A percentile compares a stretch with the other conserved stretches of the same genome.
phyloP scores from a whole-genome alignment of 2,113 vertebrate genomes.

The Dicerorhinus sumatrensis region DNA sequence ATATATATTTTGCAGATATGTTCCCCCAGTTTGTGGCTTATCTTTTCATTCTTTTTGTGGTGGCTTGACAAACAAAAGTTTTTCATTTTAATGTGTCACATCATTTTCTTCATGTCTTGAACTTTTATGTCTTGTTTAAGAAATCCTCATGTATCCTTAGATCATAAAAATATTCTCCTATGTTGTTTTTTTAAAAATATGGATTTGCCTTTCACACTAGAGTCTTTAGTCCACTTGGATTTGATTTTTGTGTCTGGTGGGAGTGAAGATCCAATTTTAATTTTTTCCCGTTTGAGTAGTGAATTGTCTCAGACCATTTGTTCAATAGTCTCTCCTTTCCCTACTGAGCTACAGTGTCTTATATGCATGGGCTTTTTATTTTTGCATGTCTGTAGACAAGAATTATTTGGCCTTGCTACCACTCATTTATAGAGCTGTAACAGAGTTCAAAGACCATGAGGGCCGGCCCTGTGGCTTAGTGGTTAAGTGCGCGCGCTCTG shows the following conservation, averaged over 20 bases:
- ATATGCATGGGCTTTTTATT: neutral
- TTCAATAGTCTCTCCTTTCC: neutral
- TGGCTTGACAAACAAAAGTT: neutral
- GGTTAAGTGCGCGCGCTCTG: too few species aligned
- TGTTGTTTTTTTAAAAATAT: neutral
- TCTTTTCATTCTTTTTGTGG: neutral
- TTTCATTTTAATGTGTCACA: neutral
- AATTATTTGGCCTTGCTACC: neutral
- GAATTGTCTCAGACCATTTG: neutral
- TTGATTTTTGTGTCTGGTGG: neutral
- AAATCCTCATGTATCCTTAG: neutral
- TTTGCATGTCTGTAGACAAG: neutral
- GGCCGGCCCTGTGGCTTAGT: too few species aligned
- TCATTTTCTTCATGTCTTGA: neutral
- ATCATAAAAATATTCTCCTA: neutral
- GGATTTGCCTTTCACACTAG: neutral
- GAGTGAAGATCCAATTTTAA: neutral
- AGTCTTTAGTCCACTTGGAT: slow-evolving; percentile 10
- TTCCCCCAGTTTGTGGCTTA: neutral
- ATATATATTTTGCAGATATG: neutral
- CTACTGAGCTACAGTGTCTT: neutral
- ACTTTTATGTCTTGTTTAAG: neutral
- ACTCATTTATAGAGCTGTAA: neutral
- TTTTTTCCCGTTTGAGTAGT: neutral
- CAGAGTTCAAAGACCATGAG: neutral